Conservation (phyloP, 2,113 vertebrate species). For the Accipiter cooperii region DNA sequence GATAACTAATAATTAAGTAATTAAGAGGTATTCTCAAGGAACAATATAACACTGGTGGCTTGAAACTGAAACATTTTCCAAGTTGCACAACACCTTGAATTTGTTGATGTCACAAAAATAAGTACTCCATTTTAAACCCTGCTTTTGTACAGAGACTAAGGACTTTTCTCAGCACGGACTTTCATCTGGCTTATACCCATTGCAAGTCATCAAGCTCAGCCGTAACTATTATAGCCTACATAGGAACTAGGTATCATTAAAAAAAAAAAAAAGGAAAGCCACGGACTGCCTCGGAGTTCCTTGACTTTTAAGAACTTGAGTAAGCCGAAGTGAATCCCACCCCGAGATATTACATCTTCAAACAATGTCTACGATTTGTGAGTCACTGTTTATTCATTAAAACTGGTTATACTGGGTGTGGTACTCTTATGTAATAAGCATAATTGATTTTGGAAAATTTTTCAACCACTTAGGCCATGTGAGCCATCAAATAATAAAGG, state of each 20-base stretch:
- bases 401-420: constrained; percentile 60
- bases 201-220: neutral
- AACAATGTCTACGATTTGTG: neutral
- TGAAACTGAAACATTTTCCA: neutral
- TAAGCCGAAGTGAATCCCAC: neutral
- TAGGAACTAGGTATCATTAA: neutral
- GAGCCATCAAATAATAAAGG: constrained; percentile 32
- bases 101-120: neutral
- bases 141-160: neutral
- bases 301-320: neutral
- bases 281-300: neutral
- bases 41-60: neutral
- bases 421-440: constrained; percentile 15
- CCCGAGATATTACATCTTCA: neutral
- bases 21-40: constrained; percentile 12
- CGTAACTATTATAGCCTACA: neutral
- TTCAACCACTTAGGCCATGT: constrained; percentile 16
- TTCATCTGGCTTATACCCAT: neutral
- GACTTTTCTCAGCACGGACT: neutral
- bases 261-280: neutral
- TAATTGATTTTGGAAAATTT: constrained; percentile 52
- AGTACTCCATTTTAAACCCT: neutral
- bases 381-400: constrained; percentile 25
- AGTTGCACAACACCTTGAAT: neutral
- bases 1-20: constrained; percentile 32